A percentile compares a stretch with the other conserved stretches of the same genome.
These are phyloP conservation scores for Macroramphosus scolopax DNA, from an alignment of 2,797 vertebrate genomes.

Conservation along the genomic window DNA sequence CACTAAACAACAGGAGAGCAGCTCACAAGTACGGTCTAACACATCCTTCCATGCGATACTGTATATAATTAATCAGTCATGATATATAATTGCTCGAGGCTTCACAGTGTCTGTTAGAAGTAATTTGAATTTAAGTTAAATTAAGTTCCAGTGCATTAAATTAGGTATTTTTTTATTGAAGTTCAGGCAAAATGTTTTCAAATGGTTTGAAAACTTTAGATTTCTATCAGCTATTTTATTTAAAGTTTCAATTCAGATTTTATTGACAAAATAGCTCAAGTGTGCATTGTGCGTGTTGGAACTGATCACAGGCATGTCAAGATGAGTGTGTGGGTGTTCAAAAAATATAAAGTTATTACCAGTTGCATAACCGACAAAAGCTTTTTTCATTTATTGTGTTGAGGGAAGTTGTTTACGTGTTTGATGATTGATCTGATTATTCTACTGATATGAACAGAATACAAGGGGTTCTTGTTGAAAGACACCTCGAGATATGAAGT, in stretches of 20 bases:
- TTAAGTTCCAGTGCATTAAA: too few species aligned
- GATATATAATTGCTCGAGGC: constrained; percentile 1
- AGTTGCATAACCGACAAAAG: constrained; percentile 34
- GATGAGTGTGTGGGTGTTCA: constrained; percentile 21
- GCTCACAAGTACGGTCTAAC: background rate
- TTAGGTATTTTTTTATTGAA: too few species aligned
- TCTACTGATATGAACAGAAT: constrained; percentile 35
- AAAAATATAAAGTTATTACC: constrained; percentile 23
- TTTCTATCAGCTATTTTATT: too few species aligned
- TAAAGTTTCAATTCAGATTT: too few species aligned
- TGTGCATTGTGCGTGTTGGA: constrained; percentile 31
- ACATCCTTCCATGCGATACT: background rate
- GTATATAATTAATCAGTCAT: background rate
- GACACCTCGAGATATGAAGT: constrained; percentile 34
- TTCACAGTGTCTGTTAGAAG: background rate
- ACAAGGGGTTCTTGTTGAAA: constrained; percentile 25
- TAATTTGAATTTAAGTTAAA: too few species aligned
- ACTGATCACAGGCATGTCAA: constrained; percentile 34
- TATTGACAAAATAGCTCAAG: constrained; percentile 39
- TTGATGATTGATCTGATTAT: constrained; percentile 45
- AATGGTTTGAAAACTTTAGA: too few species aligned
- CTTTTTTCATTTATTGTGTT: constrained; percentile 24
- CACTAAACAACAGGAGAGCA: constrained; percentile 2
- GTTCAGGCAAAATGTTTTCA: too few species aligned
- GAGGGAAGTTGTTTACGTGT: constrained; percentile 27